Percentiles rank a stretch among this genome's conserved stretches.
Conservation (phyloP, 2,113 vertebrate species). For the Carettochelys insculpta region DNA sequence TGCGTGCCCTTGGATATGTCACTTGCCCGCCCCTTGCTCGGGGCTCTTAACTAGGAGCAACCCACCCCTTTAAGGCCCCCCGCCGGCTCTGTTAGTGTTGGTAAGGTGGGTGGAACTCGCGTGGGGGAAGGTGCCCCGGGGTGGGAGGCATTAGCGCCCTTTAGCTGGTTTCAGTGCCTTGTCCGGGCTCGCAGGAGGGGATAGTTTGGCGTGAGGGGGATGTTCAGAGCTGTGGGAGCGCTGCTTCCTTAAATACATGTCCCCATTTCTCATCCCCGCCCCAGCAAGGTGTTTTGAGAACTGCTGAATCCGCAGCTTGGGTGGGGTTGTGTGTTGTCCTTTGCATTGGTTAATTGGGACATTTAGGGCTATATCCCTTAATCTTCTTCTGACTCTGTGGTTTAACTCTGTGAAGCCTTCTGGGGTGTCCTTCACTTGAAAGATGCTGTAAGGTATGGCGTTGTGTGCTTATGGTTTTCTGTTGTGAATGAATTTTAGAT, state of each 20-base stretch:
- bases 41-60: no score
- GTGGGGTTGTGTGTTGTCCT: background rate
- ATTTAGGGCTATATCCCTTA: background rate
- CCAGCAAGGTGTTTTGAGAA: background rate
- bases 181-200: no score
- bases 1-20: background rate
- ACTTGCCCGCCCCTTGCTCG: background rate
- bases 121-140: background rate
- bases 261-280: background rate
- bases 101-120: no score
- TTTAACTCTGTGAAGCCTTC: background rate
- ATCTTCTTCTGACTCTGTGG: background rate
- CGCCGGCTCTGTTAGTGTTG: no score
- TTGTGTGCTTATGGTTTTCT: background rate
- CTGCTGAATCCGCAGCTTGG: background rate
- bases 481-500: background rate
- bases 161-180: background rate
- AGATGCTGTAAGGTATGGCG: background rate
- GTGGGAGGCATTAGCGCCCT: background rate
- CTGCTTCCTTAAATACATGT: background rate
- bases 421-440: background rate
- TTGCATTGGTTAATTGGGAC: background rate
- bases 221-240: no score
- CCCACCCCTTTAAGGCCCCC: no score
- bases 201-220: no score